Conservation (phyloP, 1,140 invertebrate genomes). For the Oscheius sp. region DNA sequence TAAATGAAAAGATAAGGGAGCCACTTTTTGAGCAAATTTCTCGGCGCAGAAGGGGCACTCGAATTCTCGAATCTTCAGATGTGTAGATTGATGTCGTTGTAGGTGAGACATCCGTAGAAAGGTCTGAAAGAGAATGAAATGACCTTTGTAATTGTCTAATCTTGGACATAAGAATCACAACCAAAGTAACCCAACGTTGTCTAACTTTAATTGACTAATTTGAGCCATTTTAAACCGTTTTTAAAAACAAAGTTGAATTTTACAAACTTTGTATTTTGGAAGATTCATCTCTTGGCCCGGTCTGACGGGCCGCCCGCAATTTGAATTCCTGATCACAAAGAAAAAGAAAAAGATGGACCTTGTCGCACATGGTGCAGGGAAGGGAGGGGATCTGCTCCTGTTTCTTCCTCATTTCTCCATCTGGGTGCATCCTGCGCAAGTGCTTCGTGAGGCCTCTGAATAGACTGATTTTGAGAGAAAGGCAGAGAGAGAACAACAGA, state of each 20-base stretch:
- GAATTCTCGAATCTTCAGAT: conserved; percentile 18
- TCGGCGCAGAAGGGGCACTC: conserved; percentile 13
- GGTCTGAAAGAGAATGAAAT: background rate
- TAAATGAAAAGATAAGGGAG: background rate
- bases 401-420: background rate
- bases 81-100: conserved; percentile 23
- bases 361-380: conserved; percentile 25
- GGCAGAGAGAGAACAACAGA: background rate
- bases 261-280: background rate
- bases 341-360: conserved; percentile 4
- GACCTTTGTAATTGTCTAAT: background rate
- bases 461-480: background rate
- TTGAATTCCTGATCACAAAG: background rate
- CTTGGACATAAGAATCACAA: background rate
- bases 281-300: background rate
- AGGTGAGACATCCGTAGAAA: conserved; percentile 35
- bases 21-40: conserved; percentile 27
- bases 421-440: conserved; percentile 22
- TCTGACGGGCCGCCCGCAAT: too few species aligned
- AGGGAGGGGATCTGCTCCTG: conserved; percentile 5
- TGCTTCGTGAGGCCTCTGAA: conserved; percentile 33
- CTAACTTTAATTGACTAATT: background rate
- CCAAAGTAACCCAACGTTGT: background rate
- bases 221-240: background rate
- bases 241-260: background rate